Evolutionary conservation across 2,113 vertebrate genomes (phyloP), one percentile per base, ranked within the genome.

Genomic region (Coryphaenoides rupestris): DNA sequence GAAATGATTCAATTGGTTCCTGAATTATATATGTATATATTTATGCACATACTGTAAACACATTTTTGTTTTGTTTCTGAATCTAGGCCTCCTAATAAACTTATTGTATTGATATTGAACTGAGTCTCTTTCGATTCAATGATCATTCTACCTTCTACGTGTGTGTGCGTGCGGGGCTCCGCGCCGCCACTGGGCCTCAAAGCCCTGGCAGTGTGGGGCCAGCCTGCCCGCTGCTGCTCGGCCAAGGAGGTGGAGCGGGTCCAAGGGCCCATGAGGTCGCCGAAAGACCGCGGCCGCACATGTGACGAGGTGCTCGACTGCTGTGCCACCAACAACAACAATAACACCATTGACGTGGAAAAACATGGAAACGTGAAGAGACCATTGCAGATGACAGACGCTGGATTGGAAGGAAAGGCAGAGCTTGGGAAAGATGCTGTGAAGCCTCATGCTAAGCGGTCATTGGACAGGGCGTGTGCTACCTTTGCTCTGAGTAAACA

Each of bases 151-250:
- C 10, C 28, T 33, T 33, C 28, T 4, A 2, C 28, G n/a, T n/a
- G n/a, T n/a, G n/a, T n/a, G n/a, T n/a, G n/a, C n/a, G n/a, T n/a
- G n/a, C n/a, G 94, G 23, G 92, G 92, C 0, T 91, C 94, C 0
- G 90, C 89, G 0, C 90, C 91, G 0, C 76, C 92, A 21, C 84
- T 95, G 17, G 92, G 93, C 55, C 90, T 99, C 66, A 96, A 90
- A 77, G 85, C 88, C 52, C 75, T 99, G 79, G 90, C 92, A 3
- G 93, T 99, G 17, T 99, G 97, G 97, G 95, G 92, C 15, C 94
- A 94, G 1, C 96, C 97, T 0, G 89, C 95, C 46, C 91, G 87
- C 63, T 92, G 87, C 16, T 98, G 94, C 73, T 66, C 92, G 0
- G 85, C 86, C 55, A 90, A 92, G 55, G 89, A 95, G 33, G 85